Base-by-base conservation (phyloP, 2,113 vertebrate species). In the Serilophus lunatus region DNA sequence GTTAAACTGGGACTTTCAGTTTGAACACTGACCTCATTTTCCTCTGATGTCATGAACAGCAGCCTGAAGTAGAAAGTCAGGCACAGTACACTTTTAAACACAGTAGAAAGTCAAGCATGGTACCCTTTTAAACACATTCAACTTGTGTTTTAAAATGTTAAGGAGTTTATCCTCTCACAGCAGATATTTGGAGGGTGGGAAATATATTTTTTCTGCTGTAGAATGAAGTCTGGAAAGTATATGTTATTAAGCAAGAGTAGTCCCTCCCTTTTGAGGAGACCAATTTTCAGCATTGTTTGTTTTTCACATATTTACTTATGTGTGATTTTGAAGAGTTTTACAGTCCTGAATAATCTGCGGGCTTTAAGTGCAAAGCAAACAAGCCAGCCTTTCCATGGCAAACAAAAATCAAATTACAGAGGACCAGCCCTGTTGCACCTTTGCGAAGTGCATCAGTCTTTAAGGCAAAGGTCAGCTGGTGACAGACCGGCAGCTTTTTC, bases 381-480 rank as follows among this genome's bases (percentile, higher is more conserved):
- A 92, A 93, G 86, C 60, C 68, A 86, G 47, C 71, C 88, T 93
- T 83, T 86, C 79, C 53, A 78, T 7, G 18, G 92, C 86, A 96
- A 96, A 96, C 95, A 95, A 74, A 96, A 93, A 66, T 53, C 92
- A 86, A 88, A 83, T 93, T 90, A 86, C 82, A 92, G 85, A 71
- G 82, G 82, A 92, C 72, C 44, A 71, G 72, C 90, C 93, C 82
- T 86, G 49, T 49, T 68, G 56, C 68, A 88, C 71, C 72, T 93
- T 76, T 83, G 69, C 0, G 0, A 59, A 92, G 79, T 88, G 76
- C 88, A 93, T 88, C 88, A 56, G 38, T 71, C 92, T 95, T 88
- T 81, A 83, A 92, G 94, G 94, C 92, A 96, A 96, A 95, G 93
- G 85, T 96, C 79, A 78, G 76, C 22, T 66, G 69, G 71, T 88